Conservation (phyloP, 2,888 invertebrate species). For the Salpingus planirostris region DNA sequence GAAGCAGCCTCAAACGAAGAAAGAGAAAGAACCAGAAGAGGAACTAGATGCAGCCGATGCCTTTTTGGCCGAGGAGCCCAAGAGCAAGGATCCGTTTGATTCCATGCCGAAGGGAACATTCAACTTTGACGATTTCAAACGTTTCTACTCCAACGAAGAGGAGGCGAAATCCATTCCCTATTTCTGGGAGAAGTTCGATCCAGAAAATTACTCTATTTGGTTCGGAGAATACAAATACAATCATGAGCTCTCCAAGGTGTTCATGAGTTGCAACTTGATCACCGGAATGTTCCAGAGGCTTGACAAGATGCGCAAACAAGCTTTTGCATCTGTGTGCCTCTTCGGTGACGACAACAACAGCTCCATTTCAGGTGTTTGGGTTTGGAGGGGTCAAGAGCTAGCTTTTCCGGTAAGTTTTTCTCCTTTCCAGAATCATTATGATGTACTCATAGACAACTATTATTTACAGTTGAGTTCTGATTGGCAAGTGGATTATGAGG, state of each 20-base stretch:
- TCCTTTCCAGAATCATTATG: too few species aligned
- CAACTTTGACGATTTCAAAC: conserved; percentile 95
- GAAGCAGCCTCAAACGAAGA: conserved; percentile 42
- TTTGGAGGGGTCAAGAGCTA: conserved; percentile 93
- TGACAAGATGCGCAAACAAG: conserved; percentile 95
- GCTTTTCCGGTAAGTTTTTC: conserved; percentile 63
- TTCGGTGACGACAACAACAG: conserved; percentile 90
- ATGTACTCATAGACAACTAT: too few species aligned
- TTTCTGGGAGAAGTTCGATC: conserved; percentile 98
- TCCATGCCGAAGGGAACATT: conserved; percentile 84
- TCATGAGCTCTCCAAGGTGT: conserved; percentile 76
- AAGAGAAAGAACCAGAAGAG: conserved; percentile 46
- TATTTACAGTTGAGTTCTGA: conserved; percentile 67
- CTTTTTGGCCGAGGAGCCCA: conserved; percentile 64
- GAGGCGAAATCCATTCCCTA: conserved; percentile 89
- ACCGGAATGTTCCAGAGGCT: conserved; percentile 96
- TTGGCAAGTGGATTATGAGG: conserved; percentile 96
- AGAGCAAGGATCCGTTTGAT: conserved; percentile 87
- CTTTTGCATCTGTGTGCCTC: conserved; percentile 88
- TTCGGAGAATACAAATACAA: conserved; percentile 94
- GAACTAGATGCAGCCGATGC: conserved; percentile 61
- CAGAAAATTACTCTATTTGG: conserved; percentile 96
- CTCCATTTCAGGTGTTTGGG: conserved; percentile 93
- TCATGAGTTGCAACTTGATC: conserved; percentile 96
- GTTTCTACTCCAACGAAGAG: conserved; percentile 94